Percentiles rank a stretch among this genome's conserved stretches.
These are phyloP conservation scores for Rhyacophila brunnea DNA, from an alignment of 1,140 invertebrate genomes.

Conservation along the genomic window DNA sequence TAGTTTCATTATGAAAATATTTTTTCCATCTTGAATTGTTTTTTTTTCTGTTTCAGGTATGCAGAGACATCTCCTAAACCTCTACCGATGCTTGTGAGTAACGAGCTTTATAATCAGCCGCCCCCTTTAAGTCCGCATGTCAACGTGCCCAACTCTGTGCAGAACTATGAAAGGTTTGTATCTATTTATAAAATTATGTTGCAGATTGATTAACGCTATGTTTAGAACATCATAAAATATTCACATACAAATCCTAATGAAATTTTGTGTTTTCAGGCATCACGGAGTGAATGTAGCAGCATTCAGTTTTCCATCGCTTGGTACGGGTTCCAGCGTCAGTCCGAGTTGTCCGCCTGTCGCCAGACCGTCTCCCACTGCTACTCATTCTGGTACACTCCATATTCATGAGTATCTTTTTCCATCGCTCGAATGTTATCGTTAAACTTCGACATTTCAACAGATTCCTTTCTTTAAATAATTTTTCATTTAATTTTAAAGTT, in stretches of 20 bases:
- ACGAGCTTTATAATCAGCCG: conserved; percentile 23
- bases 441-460: conserved; percentile 2
- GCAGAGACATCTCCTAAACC: conserved; percentile 42
- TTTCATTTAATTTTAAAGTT: not conserved
- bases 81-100: conserved; percentile 35
- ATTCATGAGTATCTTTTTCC: no score
- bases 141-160: conserved; percentile 30
- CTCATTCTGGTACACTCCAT: conserved; percentile 10
- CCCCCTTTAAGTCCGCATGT: conserved; percentile 34
- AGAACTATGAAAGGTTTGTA: conserved; percentile 28
- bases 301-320: conserved; percentile 29
- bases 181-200: no score
- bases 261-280: conserved; percentile 7
- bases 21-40: not conserved
- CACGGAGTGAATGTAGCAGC: conserved; percentile 18
- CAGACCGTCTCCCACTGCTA: conserved; percentile 14
- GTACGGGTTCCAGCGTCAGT: conserved; percentile 16
- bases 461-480: conserved; percentile 3
- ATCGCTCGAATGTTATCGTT: no score
- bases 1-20: no score
- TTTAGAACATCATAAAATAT: no score
- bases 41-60: conserved; percentile 29
- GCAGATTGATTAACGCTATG: no score
- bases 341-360: conserved; percentile 16
- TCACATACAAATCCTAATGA: not conserved